Conservation (phyloP, 2,113 vertebrate genomes). For the Callipepla squamata region DNA sequence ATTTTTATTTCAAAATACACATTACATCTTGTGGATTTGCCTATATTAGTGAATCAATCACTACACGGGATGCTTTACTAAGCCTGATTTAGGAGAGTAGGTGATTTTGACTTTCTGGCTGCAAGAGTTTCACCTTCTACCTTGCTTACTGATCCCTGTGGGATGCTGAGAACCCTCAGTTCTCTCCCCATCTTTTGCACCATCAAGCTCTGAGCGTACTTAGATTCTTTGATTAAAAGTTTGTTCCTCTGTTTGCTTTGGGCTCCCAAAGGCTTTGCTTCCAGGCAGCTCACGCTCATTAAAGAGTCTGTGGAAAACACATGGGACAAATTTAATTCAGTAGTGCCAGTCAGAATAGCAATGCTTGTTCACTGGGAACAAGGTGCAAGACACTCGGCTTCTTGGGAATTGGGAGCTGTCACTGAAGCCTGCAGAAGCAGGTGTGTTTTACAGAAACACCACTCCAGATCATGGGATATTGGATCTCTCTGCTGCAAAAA, state of each 20-base stretch:
- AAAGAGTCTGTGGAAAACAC: conserved; percentile 22
- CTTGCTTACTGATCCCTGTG: neutral
- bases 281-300: conserved; percentile 56
- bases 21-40: neutral
- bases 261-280: conserved; percentile 52
- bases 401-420: neutral
- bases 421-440: neutral
- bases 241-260: conserved; percentile 49
- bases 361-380: neutral
- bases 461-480: neutral
- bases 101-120: neutral
- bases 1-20: neutral
- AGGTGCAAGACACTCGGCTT: conserved; percentile 6
- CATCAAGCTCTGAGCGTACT: neutral
- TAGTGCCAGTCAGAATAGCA: conserved; percentile 11
- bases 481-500: conserved; percentile 10
- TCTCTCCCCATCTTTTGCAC: neutral
- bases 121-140: neutral
- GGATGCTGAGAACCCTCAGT: neutral
- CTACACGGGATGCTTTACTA: neutral
- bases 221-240: conserved; percentile 57
- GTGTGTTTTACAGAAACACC: neutral
- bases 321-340: conserved; percentile 21
- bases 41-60: neutral
- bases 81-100: neutral